A percentile compares a stretch with the other conserved stretches of the same genome.
Evolutionary conservation across 2,888 invertebrate species (phyloP).

Genomic region (Parnassius apollo): DNA sequence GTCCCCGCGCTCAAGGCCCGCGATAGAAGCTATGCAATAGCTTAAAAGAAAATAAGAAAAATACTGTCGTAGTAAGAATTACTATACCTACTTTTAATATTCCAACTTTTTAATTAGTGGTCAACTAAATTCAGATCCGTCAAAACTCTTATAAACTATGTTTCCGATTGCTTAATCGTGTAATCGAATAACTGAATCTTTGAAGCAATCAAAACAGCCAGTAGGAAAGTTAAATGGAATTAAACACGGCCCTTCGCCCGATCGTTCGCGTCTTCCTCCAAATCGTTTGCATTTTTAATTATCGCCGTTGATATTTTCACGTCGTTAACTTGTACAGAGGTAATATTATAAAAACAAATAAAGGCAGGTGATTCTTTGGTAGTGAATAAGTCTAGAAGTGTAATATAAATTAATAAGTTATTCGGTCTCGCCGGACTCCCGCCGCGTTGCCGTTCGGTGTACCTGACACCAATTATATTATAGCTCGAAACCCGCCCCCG

Average conservation of each 20-base stretch:
- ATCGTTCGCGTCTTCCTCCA: constrained; percentile 47
- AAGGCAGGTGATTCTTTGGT: constrained; percentile 73
- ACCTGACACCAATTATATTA: constrained; percentile 32
- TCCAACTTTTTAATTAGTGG: no score
- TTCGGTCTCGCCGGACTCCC: constrained; percentile 59
- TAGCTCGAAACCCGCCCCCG: constrained; percentile 23
- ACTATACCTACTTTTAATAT: no score
- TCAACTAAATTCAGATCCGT: no score
- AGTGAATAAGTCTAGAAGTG: constrained; percentile 65
- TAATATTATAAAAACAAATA: constrained; percentile 73
- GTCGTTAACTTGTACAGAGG: constrained; percentile 69
- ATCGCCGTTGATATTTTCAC: constrained; percentile 75
- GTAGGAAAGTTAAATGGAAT: constrained; percentile 25
- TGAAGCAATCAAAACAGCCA: constrained; percentile 37
- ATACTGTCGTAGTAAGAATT: no score
- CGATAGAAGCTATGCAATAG: no score
- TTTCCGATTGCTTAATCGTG: constrained; percentile 17
- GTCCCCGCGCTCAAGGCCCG: no score
- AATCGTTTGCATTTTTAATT: constrained; percentile 73
- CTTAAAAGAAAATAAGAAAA: no score
- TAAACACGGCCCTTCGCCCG: constrained; percentile 32
- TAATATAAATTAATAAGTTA: constrained; percentile 78
- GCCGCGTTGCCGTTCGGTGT: constrained; percentile 43
- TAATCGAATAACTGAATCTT: constrained; percentile 28
- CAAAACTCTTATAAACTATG: neutral